Conservation (phyloP, 2,113 vertebrate species). For the Sus scrofa region DNA sequence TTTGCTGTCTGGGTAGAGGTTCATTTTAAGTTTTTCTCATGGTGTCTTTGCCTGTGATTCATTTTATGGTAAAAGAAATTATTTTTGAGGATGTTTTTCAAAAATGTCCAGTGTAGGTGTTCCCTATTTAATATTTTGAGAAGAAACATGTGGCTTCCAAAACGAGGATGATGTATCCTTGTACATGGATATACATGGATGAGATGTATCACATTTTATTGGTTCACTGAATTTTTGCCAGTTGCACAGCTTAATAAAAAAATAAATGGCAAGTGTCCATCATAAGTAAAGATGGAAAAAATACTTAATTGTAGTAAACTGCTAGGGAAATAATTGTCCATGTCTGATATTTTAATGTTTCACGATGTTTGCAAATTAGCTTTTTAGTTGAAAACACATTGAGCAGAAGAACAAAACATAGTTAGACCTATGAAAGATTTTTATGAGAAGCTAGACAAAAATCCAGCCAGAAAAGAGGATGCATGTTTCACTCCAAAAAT, state of each 20-base stretch:
- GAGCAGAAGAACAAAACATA: neutral
- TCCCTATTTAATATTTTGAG: conserved; percentile 44
- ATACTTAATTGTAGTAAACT: conserved; percentile 34
- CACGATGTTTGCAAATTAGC: neutral
- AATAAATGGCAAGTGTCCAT: conserved; percentile 48
- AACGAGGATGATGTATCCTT: neutral
- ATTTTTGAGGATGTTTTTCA: conserved; percentile 31
- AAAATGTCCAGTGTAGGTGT: conserved; percentile 14
- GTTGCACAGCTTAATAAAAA: conserved; percentile 28
- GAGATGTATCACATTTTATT: conserved; percentile 2
- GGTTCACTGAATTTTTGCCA: conserved; percentile 59
- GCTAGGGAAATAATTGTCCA: neutral
- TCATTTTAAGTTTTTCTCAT: neutral
- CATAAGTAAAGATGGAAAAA: conserved; percentile 36
- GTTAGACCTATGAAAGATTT: neutral
- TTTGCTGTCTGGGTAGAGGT: neutral
- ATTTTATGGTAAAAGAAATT: neutral
- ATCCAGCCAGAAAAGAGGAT: conserved; percentile 69
- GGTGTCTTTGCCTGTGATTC: conserved; percentile 19
- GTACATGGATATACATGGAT: neutral
- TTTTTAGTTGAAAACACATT: neutral
- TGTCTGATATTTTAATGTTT: neutral
- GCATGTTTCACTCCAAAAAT: conserved; percentile 81
- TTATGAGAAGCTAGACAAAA: conserved; percentile 53
- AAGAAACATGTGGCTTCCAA: conserved; percentile 46